phyloP scores from a whole-genome alignment of 2,797 vertebrate genomes.

The Pangasius sanitwongsei region DNA sequence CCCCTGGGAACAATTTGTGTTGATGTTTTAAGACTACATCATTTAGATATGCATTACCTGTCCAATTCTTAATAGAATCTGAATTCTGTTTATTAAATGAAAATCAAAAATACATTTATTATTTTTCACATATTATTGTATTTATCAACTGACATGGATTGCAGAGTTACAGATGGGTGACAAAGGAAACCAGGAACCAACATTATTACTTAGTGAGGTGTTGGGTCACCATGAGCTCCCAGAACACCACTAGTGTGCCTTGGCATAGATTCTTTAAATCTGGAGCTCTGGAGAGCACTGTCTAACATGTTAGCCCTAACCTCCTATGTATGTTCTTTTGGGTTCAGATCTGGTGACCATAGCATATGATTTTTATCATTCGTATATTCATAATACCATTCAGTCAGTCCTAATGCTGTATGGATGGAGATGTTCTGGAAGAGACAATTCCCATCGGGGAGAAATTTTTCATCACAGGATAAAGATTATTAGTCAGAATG shows the following conservation, averaged over 20 bases:
- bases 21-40: slow-evolving; percentile 9
- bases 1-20: slow-evolving; percentile 14
- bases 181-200: not conserved
- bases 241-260: not conserved
- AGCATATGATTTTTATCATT: not conserved
- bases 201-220: not conserved
- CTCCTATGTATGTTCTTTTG: not conserved
- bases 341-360: not conserved
- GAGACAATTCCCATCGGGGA: not conserved
- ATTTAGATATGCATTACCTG: not conserved
- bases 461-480: not conserved
- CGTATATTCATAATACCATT: not conserved
- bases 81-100: not conserved
- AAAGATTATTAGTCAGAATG: not conserved
- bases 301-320: not conserved
- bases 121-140: not conserved
- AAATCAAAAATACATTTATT: not conserved
- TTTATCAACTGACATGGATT: not conserved
- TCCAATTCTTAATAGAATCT: slow-evolving; percentile 10
- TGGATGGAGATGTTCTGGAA: not conserved
- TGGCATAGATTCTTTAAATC: not conserved
- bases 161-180: not conserved
- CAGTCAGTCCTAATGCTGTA: not conserved
- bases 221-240: not conserved
- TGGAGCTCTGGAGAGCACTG: not conserved